Percentiles rank a stretch among this genome's conserved stretches.
phyloP scores from a whole-genome alignment of 2,797 vertebrate species.

The Cyprinodon diabolis region DNA sequence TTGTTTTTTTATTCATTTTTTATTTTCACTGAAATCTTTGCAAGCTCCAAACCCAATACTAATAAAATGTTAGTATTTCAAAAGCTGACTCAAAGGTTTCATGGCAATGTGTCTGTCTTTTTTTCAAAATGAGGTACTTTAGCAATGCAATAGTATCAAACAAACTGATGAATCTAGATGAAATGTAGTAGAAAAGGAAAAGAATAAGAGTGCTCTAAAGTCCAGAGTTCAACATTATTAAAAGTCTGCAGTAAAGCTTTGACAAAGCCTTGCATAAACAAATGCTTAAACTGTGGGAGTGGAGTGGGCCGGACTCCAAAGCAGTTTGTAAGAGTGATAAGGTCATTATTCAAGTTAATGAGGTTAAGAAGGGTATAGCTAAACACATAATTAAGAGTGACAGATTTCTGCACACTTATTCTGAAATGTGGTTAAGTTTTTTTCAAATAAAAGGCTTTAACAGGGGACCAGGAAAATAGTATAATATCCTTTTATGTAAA shows the following conservation, averaged over 20 bases:
- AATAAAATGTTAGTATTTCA: background rate
- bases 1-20: too few relatives aligned
- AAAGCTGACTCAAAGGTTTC: background rate
- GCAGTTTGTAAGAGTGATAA: background rate
- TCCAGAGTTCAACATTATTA: background rate
- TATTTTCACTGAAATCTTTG: too few relatives aligned
- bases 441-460: background rate
- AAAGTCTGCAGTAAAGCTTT: background rate
- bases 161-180: background rate
- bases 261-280: conserved; percentile 5
- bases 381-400: background rate
- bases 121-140: background rate
- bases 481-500: background rate
- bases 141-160: too few relatives aligned
- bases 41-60: too few relatives aligned
- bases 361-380: background rate
- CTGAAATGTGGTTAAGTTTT: background rate
- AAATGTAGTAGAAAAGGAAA: background rate
- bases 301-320: background rate
- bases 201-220: background rate
- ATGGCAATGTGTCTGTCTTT: background rate
- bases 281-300: conserved; percentile 7
- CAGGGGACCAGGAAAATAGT: too few relatives aligned
- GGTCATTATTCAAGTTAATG: background rate
- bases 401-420: background rate